Base-by-base conservation (phyloP, 2,113 vertebrate genomes). In the Cairina moschata region DNA sequence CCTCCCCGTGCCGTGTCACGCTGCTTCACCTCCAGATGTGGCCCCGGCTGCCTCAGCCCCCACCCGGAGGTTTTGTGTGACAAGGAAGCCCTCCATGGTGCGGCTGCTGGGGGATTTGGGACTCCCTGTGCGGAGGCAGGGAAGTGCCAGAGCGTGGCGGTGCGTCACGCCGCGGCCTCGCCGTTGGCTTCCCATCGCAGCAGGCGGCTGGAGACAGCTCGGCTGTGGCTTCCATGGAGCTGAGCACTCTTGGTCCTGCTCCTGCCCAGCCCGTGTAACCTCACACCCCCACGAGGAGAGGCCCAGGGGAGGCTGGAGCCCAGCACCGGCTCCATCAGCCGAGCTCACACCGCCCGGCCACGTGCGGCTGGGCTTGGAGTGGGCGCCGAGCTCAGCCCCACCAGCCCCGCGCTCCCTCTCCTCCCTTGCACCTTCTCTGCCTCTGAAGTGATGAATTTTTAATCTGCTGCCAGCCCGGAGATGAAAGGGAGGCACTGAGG, bases 261-360 rank as follows among this genome's bases (percentile, higher is more conserved):
- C 50, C 2, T n/a, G 59, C 4, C 0, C 79, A 63, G 58, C 9
- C 60, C 65, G 15, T 0, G 3, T 48, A 56, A 73, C 75, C 71
- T 63, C 14, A 0, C 81, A 40, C n/a, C 79, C 71, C 0, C 0
- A 4, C 0, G 0, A 73, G 34, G 36, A 28, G 44, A 68, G 13
- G 28, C 23, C 54, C 79, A 54, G 15, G 67, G 72, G 75, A 55
- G 59, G 80, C 46, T 59, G 62, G 42, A 91, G 26, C 52, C 22
- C 0, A 66, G 71, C 29, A 58, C 44, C 9, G 1, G 60, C 82
- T 54, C 77, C 55, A 0, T 5, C 36, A 7, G n/a, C 56, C 0
- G 4, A 32, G 62, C 32, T 58, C 62, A 3, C 7, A 40, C 55
- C 38, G 23, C 71, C 36, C 59, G 12, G 55, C 44, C 36, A 9